These are phyloP conservation scores for Microchrysa polita DNA, from an alignment of 2,888 invertebrate species.

Conservation along the genomic window DNA sequence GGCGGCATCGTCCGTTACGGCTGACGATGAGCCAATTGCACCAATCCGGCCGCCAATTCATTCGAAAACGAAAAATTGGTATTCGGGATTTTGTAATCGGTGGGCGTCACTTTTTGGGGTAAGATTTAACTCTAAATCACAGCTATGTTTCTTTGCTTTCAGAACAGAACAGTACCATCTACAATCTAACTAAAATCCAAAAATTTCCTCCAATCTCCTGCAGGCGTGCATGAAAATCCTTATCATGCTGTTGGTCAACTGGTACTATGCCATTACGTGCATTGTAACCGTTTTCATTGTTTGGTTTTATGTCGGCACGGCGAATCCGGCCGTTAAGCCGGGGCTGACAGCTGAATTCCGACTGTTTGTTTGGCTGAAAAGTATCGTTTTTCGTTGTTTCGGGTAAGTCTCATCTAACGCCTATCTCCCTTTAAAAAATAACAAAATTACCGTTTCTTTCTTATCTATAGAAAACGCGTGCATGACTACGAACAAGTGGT, in stretches of 20 bases:
- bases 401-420: slow-evolving; percentile 70
- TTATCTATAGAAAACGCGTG: slow-evolving; percentile 71
- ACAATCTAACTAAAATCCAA: too few species aligned
- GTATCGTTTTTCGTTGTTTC: slow-evolving; percentile 75
- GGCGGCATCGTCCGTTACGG: slow-evolving; percentile 54
- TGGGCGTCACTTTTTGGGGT: slow-evolving; percentile 94
- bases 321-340: slow-evolving; percentile 94
- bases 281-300: slow-evolving; percentile 82
- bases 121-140: slow-evolving; percentile 61
- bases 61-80: slow-evolving; percentile 94
- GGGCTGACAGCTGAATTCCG: slow-evolving; percentile 86
- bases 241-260: slow-evolving; percentile 93
- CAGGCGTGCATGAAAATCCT: slow-evolving; percentile 87
- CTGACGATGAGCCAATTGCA: slow-evolving; percentile 66
- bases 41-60: slow-evolving; percentile 76
- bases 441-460: too few species aligned
- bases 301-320: slow-evolving; percentile 94
- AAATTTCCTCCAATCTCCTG: slow-evolving; percentile 56
- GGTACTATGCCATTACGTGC: slow-evolving; percentile 89
- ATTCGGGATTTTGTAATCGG: slow-evolving; percentile 91
- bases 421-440: too few species aligned
- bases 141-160: too few species aligned
- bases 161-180: too few species aligned
- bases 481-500: slow-evolving; percentile 87
- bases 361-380: slow-evolving; percentile 81